Evolutionary conservation across 2,888 invertebrate genomes (phyloP).

Genomic region (Dasysyrphus albostriatus): DNA sequence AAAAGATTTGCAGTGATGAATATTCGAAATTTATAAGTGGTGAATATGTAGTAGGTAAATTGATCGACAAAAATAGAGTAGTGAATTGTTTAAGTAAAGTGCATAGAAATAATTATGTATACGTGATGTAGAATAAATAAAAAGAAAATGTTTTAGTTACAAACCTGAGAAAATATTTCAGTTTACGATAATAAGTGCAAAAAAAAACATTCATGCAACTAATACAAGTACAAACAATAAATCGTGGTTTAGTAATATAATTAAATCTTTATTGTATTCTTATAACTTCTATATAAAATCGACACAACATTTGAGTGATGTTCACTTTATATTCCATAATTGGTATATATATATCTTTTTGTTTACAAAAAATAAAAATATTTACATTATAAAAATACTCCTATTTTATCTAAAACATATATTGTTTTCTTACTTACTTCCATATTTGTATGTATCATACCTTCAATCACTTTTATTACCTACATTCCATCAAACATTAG

Average conservation of each 20-base stretch:
- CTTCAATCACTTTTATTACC: neutral
- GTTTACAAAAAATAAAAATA: slow-evolving; percentile 25
- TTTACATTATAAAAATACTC: slow-evolving; percentile 62
- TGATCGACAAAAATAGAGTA: no score
- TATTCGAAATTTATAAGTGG: no score
- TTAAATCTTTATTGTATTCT: slow-evolving; percentile 15
- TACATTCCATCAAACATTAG: neutral
- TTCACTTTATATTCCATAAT: slow-evolving; percentile 3
- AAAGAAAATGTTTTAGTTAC: no score
- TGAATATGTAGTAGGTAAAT: no score
- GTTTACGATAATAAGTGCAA: no score
- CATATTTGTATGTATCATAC: neutral
- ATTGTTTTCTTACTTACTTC: neutral
- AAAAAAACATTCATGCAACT: no score
- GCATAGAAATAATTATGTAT: no score
- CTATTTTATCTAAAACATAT: slow-evolving; percentile 19
- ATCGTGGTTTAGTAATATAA: neutral
- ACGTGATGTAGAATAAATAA: no score
- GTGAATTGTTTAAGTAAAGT: no score
- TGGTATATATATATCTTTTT: slow-evolving; percentile 2
- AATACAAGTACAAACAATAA: neutral
- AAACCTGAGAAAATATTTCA: no score
- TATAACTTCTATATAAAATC: slow-evolving; percentile 25
- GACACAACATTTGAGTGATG: slow-evolving; percentile 25
- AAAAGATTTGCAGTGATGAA: no score